phyloP scores from a whole-genome alignment of 2,888 invertebrate genomes.

The Orthosia gracilis region DNA sequence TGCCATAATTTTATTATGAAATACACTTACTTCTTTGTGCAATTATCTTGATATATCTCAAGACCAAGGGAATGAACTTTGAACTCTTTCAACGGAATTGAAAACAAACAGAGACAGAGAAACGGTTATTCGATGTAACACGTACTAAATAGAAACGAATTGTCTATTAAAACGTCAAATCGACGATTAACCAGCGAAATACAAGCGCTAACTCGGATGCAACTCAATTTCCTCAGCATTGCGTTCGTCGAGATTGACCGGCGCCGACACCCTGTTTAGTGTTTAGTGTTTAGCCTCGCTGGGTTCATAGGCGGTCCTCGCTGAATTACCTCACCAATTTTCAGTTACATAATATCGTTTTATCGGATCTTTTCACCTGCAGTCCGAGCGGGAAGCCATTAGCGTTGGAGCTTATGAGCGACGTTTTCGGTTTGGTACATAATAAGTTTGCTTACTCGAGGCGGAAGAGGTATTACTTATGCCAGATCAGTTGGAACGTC shows the following conservation, averaged over 20 bases:
- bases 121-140: background rate
- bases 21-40: background rate
- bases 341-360: conserved; percentile 14
- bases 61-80: background rate
- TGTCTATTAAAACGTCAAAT: background rate
- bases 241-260: background rate
- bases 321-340: conserved; percentile 17
- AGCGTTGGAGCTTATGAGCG: background rate
- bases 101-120: background rate
- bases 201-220: background rate
- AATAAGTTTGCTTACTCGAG: background rate
- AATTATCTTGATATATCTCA: background rate
- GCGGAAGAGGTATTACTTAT: background rate
- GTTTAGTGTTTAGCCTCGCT: conserved; percentile 7
- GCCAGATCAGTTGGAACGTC: background rate
- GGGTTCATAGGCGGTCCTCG: background rate
- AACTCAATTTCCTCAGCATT: conserved; percentile 11
- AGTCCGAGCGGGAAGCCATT: background rate
- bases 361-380: conserved; percentile 17
- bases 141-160: too few species aligned
- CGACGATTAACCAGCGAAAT: background rate
- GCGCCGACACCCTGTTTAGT: background rate
- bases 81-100: background rate
- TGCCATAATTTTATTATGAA: too few species aligned
- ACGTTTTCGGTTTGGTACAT: background rate